Conservation (phyloP, 2,113 vertebrate genomes). For the Fukomys damarensis region DNA sequence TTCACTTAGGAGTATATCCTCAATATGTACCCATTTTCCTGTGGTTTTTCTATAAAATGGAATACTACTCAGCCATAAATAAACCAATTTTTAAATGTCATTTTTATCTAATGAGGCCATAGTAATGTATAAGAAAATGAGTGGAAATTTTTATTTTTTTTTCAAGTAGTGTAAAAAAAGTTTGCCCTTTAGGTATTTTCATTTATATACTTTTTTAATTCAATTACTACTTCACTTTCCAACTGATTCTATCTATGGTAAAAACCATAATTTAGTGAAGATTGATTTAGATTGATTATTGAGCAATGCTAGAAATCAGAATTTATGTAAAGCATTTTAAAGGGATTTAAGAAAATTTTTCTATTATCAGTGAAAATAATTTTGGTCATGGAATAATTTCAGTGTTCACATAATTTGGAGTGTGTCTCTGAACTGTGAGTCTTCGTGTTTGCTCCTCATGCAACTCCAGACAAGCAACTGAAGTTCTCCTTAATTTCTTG, state of each 20-base stretch:
- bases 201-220: neutral
- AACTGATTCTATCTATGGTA: neutral
- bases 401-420: fast-evolving
- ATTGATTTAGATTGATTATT: neutral
- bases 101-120: neutral
- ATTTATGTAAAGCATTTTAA: neutral
- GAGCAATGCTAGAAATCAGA: neutral
- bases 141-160: neutral
- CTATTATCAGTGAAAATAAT: neutral
- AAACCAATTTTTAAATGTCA: too few species aligned
- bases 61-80: too few species aligned
- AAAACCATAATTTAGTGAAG: neutral
- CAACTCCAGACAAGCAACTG: neutral
- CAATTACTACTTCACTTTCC: neutral
- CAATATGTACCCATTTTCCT: too few species aligned
- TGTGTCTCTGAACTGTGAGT: neutral
- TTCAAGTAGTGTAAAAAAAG: neutral
- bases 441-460: neutral
- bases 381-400: neutral
- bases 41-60: too few species aligned
- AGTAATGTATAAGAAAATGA: neutral
- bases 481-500: neutral
- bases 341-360: neutral
- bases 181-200: neutral
- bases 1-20: too few species aligned